Evolutionary conservation across 2,113 vertebrate genomes (phyloP).

Genomic region (Psittacara wagleri): DNA sequence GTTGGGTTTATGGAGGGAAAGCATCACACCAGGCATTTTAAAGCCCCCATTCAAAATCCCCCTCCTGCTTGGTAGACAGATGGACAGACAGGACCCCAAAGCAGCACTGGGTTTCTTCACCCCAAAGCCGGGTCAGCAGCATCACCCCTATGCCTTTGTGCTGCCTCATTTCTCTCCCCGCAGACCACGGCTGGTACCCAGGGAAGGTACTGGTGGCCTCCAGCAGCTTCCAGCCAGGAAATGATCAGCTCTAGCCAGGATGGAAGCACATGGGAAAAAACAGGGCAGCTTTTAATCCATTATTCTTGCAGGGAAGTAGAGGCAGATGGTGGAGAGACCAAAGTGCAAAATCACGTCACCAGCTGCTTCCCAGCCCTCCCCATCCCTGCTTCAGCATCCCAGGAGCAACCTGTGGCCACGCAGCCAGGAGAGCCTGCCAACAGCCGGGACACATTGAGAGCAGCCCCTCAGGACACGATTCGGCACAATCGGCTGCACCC

Average conservation of each 20-base stretch:
- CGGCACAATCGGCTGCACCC: fast-evolving
- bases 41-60: not conserved
- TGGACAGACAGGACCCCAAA: not conserved
- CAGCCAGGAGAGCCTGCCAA: not conserved
- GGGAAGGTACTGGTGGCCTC: not conserved
- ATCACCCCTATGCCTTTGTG: fast-evolving
- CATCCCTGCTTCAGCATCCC: not conserved
- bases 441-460: not conserved
- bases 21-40: not conserved
- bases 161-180: not conserved
- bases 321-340: not conserved
- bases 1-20: not conserved
- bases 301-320: not conserved
- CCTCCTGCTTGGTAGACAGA: not conserved
- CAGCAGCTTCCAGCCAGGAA: not conserved
- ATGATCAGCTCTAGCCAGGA: not conserved
- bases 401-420: not conserved
- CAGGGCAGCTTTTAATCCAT: not conserved
- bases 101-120: not conserved
- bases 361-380: not conserved
- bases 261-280: not conserved
- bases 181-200: not conserved
- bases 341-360: not conserved
- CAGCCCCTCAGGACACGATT: fast-evolving
- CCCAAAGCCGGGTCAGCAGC: fast-evolving